phyloP scores from a whole-genome alignment of 2,888 invertebrate species.

The Apoda limacodes region DNA sequence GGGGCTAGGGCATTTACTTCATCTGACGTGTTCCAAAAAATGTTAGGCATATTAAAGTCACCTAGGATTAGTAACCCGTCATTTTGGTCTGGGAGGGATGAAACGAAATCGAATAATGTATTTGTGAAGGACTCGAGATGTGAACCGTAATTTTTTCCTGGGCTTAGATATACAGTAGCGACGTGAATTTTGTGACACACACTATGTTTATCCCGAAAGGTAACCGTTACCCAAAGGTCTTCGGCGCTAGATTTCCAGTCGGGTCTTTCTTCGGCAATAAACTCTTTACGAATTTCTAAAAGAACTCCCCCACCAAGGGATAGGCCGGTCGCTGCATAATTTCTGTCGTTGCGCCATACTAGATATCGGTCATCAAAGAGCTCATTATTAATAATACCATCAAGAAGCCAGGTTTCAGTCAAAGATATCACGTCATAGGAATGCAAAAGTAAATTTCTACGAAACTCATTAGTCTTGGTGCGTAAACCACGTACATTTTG shows the following conservation, averaged over 20 bases:
- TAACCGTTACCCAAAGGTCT: slow-evolving; percentile 12
- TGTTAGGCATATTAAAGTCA: too few species aligned
- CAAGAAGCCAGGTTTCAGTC: slow-evolving; percentile 9
- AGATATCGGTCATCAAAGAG: slow-evolving; percentile 4
- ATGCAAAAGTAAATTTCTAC: slow-evolving; percentile 1
- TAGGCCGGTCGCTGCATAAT: slow-evolving; percentile 5
- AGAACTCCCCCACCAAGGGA: slow-evolving; percentile 11
- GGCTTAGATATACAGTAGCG: slow-evolving; percentile 4
- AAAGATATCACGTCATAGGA: slow-evolving; percentile 3
- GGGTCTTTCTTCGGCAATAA: too few species aligned
- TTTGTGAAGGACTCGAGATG: slow-evolving; percentile 9
- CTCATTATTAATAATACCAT: slow-evolving; percentile 4
- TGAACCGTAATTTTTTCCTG: slow-evolving; percentile 5
- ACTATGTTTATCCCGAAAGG: slow-evolving; percentile 2
- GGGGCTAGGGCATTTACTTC: slow-evolving; percentile 6
- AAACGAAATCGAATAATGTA: slow-evolving; percentile 6
- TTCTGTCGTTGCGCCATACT: slow-evolving; percentile 7
- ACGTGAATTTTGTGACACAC: slow-evolving; percentile 5
- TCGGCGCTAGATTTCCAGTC: slow-evolving; percentile 13
- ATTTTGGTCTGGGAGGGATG: slow-evolving; percentile 4
- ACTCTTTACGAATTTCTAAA: slow-evolving; percentile 5
- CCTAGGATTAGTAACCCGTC: slow-evolving; percentile 6
- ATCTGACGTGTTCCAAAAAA: slow-evolving; percentile 9
- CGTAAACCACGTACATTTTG: too few species aligned
- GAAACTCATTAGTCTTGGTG: too few species aligned